Evolutionary conservation across 2,888 invertebrate genomes (phyloP).

Genomic region (Ophion ellenae): DNA sequence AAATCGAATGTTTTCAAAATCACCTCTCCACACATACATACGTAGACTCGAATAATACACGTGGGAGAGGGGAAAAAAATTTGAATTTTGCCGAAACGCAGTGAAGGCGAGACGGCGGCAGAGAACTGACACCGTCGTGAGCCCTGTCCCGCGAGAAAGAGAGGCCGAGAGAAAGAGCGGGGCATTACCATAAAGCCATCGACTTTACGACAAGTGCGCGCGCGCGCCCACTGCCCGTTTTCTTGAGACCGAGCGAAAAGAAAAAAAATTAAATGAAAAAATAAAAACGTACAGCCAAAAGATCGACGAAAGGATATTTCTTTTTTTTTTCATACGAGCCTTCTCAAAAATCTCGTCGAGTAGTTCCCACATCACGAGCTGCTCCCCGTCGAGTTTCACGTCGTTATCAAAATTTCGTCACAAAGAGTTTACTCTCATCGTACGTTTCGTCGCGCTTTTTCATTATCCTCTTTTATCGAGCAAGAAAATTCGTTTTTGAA

Average conservation of each 20-base stretch:
- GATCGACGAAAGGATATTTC: constrained; percentile 24
- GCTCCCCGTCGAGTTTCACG: constrained; percentile 76
- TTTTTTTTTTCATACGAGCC: constrained; percentile 10
- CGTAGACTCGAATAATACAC: constrained; percentile 11
- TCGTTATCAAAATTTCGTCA: constrained; percentile 82
- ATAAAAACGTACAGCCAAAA: constrained; percentile 8
- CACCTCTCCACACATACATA: background rate
- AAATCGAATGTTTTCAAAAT: too few species aligned
- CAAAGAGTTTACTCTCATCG: constrained; percentile 70
- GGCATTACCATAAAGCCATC: constrained; percentile 81
- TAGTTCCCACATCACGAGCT: constrained; percentile 68
- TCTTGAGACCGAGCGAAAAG: constrained; percentile 10
- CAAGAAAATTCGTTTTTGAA: background rate
- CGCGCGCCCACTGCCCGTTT: constrained; percentile 73
- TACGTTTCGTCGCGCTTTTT: constrained; percentile 17
- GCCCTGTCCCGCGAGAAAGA: constrained; percentile 66
- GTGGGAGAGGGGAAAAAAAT: constrained; percentile 59
- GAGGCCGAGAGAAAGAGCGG: constrained; percentile 21
- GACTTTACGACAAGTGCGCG: constrained; percentile 80
- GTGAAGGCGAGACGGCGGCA: constrained; percentile 65
- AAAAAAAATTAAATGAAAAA: background rate
- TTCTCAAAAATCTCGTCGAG: constrained; percentile 51
- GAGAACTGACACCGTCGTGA: constrained; percentile 66
- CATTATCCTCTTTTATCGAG: background rate
- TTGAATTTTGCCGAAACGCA: constrained; percentile 64